These are phyloP conservation scores for Rhinatrema bivittatum DNA, from an alignment of 2,797 vertebrate genomes.

Conservation along the genomic window DNA sequence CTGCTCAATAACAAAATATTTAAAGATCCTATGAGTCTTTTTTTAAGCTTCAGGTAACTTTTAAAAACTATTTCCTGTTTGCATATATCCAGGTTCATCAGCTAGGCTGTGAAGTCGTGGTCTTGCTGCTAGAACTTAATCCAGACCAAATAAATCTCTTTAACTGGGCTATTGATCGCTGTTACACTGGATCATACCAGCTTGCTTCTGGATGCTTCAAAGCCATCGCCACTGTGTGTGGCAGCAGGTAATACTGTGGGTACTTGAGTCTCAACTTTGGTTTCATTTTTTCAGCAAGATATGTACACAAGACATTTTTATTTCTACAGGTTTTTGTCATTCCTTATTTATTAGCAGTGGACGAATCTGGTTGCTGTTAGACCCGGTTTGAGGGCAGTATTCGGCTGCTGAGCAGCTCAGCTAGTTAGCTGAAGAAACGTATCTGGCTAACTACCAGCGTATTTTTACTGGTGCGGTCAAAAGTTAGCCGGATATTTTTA, in stretches of 20 bases:
- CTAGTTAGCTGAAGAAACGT: too few relatives aligned
- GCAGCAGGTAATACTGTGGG: constrained; percentile 79
- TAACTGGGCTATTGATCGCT: constrained; percentile 97
- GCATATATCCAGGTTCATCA: constrained; percentile 79
- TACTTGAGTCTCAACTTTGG: not conserved
- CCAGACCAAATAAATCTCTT: constrained; percentile 96
- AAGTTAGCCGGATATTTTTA: too few relatives aligned
- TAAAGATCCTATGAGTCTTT: too few relatives aligned
- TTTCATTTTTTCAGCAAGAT: not conserved
- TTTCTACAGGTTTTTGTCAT: constrained; percentile 7
- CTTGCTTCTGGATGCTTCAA: constrained; percentile 96
- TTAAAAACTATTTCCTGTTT: too few relatives aligned
- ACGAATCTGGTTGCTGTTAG: too few relatives aligned
- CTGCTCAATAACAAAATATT: too few relatives aligned
- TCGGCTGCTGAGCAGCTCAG: too few relatives aligned
- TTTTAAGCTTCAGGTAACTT: too few relatives aligned
- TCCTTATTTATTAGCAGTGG: too few relatives aligned
- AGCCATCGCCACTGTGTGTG: constrained; percentile 94
- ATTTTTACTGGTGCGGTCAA: too few relatives aligned
- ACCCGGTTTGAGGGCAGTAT: too few relatives aligned
- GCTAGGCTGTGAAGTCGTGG: constrained; percentile 93
- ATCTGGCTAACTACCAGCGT: too few relatives aligned
- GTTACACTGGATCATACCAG: constrained; percentile 95
- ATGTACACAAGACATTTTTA: not conserved
- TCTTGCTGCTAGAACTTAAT: constrained; percentile 90